phyloP scores from a whole-genome alignment of 2,113 vertebrate genomes.

The Leptodactylus fuscus region DNA sequence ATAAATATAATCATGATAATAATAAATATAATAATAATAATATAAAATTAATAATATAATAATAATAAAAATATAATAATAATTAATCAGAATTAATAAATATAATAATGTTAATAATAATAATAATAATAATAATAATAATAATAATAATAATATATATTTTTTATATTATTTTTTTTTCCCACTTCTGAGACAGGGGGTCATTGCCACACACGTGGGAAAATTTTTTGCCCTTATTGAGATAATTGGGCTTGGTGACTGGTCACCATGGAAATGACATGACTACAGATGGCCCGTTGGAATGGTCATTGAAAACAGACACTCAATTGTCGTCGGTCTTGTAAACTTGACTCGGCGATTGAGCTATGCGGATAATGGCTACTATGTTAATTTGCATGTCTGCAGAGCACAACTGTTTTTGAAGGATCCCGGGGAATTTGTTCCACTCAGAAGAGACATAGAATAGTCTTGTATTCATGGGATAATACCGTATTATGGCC shows the following conservation, averaged over 20 bases:
- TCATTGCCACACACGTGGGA: conserved; percentile 18
- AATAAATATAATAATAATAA: no score
- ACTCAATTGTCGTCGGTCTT: conserved; percentile 6
- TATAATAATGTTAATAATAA: no score
- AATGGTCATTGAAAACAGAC: conserved; percentile 28
- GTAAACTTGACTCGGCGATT: background rate
- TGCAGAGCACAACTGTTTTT: conserved; percentile 14
- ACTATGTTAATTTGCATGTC: conserved; percentile 17
- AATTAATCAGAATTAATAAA: no score
- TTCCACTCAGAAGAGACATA: conserved; percentile 23
- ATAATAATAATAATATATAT: no score
- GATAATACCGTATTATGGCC: background rate
- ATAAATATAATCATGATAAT: no score
- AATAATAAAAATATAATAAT: no score
- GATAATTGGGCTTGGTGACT: background rate
- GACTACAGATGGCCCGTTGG: conserved; percentile 17
- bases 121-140: no score
- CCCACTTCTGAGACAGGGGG: background rate
- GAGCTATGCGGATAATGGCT: background rate
- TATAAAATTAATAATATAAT: no score
- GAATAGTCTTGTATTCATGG: background rate
- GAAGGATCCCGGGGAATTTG: background rate
- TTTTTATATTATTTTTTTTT: background rate
- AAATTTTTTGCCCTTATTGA: background rate
- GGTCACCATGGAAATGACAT: conserved; percentile 31